These are phyloP conservation scores for Anoplius nigerrimus DNA, from an alignment of 2,888 invertebrate species.

Conservation along the genomic window DNA sequence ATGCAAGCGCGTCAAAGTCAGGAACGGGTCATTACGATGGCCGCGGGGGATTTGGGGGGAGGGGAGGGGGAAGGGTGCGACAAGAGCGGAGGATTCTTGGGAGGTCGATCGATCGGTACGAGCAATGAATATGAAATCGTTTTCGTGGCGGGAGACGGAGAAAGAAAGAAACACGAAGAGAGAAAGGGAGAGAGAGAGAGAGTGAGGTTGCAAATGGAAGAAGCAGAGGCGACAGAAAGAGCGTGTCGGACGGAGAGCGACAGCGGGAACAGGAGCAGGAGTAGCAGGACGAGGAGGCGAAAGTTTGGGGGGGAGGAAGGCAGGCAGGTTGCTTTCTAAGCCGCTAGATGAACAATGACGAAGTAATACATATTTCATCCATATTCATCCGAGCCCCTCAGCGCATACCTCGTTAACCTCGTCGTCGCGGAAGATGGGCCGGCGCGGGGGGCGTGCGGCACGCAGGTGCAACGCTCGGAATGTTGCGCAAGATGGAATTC, in stretches of 20 bases:
- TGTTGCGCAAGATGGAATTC: conserved; percentile 41
- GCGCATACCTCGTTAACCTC: conserved; percentile 41
- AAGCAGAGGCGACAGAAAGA: neutral
- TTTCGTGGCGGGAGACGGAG: neutral
- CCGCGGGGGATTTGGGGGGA: too few species aligned
- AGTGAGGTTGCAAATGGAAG: neutral
- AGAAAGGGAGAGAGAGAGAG: conserved; percentile 9
- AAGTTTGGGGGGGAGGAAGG: conserved; percentile 8
- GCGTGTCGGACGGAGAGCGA: conserved; percentile 10
- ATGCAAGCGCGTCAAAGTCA: conserved; percentile 54
- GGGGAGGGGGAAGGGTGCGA: conserved; percentile 29
- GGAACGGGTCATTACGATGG: conserved; percentile 56
- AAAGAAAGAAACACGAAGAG: too few species aligned
- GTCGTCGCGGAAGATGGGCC: conserved; percentile 36
- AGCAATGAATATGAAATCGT: conserved; percentile 67
- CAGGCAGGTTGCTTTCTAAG: conserved; percentile 56
- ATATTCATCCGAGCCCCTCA: conserved; percentile 50
- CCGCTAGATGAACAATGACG: conserved; percentile 61
- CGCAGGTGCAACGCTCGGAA: conserved; percentile 34
- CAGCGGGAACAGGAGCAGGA: neutral
- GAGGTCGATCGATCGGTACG: conserved; percentile 60
- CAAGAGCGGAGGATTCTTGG: conserved; percentile 51
- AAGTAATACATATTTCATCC: conserved; percentile 65
- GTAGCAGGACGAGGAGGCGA: neutral
- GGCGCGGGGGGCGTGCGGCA: conserved; percentile 24